phyloP scores from a whole-genome alignment of 2,113 vertebrate genomes.

The Pelodiscus sinensis region DNA sequence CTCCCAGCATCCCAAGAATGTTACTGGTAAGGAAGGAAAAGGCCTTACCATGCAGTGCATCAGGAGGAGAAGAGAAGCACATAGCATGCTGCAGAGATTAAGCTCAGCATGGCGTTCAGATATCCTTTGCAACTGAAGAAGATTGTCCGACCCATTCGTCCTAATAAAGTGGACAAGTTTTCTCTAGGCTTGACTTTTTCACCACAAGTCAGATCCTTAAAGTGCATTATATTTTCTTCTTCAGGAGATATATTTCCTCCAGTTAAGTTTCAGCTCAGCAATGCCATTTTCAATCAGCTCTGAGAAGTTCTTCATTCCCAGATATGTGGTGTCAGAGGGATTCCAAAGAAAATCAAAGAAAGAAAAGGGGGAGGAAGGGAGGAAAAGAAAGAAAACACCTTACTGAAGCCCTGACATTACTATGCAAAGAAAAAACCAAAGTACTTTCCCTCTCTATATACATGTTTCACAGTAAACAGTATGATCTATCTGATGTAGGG shows the following conservation, averaged over 20 bases:
- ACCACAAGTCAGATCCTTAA: constrained; percentile 75
- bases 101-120: constrained; percentile 79
- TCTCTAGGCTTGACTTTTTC: constrained; percentile 79
- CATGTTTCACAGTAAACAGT: constrained; percentile 27
- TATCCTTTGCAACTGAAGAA: constrained; percentile 72
- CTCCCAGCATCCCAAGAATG: not conserved
- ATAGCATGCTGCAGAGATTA: constrained; percentile 85
- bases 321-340: constrained; percentile 66
- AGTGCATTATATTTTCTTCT: constrained; percentile 78
- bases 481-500: constrained; percentile 20
- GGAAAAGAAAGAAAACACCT: constrained; percentile 56
- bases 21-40: constrained; percentile 58
- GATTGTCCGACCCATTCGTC: constrained; percentile 81
- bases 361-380: not conserved
- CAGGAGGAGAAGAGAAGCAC: constrained; percentile 91
- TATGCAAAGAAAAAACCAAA: not conserved
- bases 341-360: constrained; percentile 70
- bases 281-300: constrained; percentile 82
- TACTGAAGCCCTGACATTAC: constrained; percentile 48
- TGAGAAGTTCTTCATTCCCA: constrained; percentile 83
- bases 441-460: not conserved
- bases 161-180: constrained; percentile 73
- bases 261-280: constrained; percentile 84
- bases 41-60: constrained; percentile 94
- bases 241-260: constrained; percentile 80